phyloP scores from a whole-genome alignment of 2,888 invertebrate genomes.

The Leptinotarsa peninsularis region DNA sequence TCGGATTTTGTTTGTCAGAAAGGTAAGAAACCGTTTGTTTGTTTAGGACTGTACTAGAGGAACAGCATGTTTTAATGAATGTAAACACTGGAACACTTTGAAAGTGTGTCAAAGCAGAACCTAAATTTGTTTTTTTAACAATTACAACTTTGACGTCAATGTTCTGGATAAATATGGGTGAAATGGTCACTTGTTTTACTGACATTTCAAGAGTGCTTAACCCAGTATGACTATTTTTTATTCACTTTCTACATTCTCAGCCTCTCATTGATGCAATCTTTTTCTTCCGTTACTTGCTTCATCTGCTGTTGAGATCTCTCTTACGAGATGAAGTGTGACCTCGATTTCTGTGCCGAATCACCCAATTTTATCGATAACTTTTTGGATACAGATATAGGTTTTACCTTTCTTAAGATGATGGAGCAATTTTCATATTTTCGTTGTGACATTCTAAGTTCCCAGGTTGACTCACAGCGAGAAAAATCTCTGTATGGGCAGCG shows the following conservation, averaged over 20 bases:
- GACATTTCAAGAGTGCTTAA: too few species aligned
- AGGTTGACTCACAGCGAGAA: neutral
- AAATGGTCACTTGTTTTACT: too few species aligned
- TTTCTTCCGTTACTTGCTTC: constrained; percentile 22
- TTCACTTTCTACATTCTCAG: neutral
- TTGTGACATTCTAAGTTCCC: constrained; percentile 19
- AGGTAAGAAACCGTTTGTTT: neutral
- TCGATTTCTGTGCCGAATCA: constrained; percentile 17
- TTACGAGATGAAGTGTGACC: constrained; percentile 13
- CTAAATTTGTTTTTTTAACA: neutral
- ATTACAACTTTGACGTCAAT: neutral
- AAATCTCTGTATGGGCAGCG: neutral
- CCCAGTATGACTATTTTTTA: neutral
- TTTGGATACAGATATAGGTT: neutral
- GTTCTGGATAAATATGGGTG: too few species aligned
- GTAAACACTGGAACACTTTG: neutral
- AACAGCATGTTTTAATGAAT: neutral
- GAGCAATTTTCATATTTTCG: constrained; percentile 7
- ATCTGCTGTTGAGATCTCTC: constrained; percentile 28
- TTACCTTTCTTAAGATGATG: neutral
- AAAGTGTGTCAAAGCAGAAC: neutral
- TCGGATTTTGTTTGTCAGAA: constrained; percentile 10
- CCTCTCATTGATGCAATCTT: neutral
- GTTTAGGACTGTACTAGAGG: neutral
- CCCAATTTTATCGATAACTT: constrained; percentile 9